Evolutionary conservation across 1,140 invertebrate species (phyloP).

Genomic region (Pentalonia nigronervosa): DNA sequence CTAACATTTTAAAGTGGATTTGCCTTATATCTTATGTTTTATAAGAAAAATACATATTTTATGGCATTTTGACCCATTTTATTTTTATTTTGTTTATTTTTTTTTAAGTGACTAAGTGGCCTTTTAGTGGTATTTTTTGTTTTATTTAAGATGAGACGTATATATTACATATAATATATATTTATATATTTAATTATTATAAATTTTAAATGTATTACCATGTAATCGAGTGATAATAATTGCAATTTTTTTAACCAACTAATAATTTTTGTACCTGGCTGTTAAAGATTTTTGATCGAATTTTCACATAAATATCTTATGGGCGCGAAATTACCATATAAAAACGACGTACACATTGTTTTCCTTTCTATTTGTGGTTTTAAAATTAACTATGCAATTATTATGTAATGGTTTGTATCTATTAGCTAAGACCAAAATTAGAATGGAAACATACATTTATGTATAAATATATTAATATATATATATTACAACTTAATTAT

Average conservation of each 20-base stretch:
- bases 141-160: constrained; percentile 44
- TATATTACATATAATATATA: constrained; percentile 4
- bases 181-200: constrained; percentile 38
- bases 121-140: constrained; percentile 54
- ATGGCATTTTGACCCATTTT: constrained; percentile 50
- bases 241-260: constrained; percentile 54
- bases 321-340: background rate
- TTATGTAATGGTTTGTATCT: constrained; percentile 52
- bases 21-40: constrained; percentile 36
- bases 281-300: constrained; percentile 53
- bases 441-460: constrained; percentile 31
- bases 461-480: constrained; percentile 25
- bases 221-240: constrained; percentile 52
- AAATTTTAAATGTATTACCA: constrained; percentile 49
- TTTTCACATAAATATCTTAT: constrained; percentile 47
- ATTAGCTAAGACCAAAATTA: constrained; percentile 49
- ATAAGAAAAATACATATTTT: constrained; percentile 46
- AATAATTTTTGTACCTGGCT: constrained; percentile 57
- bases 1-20: constrained; percentile 39
- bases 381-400: constrained; percentile 50
- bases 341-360: constrained; percentile 33
- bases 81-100: background rate
- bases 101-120: constrained; percentile 49
- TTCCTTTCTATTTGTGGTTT: constrained; percentile 49
- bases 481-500: constrained; percentile 51